Base-by-base conservation (phyloP, 1,140 invertebrate genomes). In the Cotesia glomerata region DNA sequence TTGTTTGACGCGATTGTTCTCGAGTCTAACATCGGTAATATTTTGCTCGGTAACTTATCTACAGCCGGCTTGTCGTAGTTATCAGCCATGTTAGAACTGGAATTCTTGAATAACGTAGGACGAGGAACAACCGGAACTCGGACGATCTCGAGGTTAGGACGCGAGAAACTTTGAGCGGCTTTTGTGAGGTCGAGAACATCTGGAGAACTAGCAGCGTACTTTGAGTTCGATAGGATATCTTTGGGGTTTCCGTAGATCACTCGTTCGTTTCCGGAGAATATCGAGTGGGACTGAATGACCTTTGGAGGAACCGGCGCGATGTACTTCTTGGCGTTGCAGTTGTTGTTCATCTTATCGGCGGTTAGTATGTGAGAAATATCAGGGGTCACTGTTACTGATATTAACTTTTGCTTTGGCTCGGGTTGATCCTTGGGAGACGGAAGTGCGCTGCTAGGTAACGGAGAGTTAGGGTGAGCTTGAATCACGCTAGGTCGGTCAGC, bases 231-330 rank as follows among this genome's bases (percentile, higher is more conserved):
- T 72, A 90, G 85, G 8, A 89, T 88, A 72, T 92, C 91, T 77
- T 92, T 92, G 0, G 92, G 92, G 83, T 93, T 91, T 0, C 92
- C 91, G 75, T 93, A 93, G 5, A 93, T 90, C 0, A 87, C 92
- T 72, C 88, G 90, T 75, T 92, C 91, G 13, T 88, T 90, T 36
- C 89, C 88, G 1, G 87, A 86, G 79, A 91, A 93, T 58, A 92
- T 91, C 13, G 89, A 90, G 49, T 88, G 89, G 0, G 89, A 91
- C 76, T 92, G 91, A 1, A 90, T 89, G 0, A 92, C 91, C 77
- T 88, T 90, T 0, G 90, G 91, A 0, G 90, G 90, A 49, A 7
- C 84, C 75, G 34, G 74, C 36, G 14, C 71, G 0, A 26, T 80
- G 16, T 78, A 72, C 16, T 74, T 74, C 13, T 72, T 81, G 66